Base-by-base conservation (phyloP, 2,797 vertebrate species). In the Poeciliopsis infans region DNA sequence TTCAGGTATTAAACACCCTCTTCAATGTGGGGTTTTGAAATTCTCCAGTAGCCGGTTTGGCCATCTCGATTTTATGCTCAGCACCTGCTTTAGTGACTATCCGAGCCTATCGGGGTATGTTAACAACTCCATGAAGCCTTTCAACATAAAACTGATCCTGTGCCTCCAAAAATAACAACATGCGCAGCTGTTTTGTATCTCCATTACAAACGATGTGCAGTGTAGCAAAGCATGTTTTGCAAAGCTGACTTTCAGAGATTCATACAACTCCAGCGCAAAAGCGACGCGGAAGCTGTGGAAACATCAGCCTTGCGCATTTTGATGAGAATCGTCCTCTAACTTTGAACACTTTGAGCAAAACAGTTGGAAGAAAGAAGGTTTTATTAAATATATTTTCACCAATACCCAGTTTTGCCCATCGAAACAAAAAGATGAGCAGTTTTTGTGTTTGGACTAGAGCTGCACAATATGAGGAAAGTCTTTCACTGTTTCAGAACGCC, bases 361-460 rank as follows among this genome's bases (percentile, higher is more conserved):
- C 13, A 39, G 33, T 23, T 59, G 10, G 31, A 51, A 66, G 71
- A 36, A 89, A 79, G 69, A 61, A 41, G 71, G 57, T 25, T 83
- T 77, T 39, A 71, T 61, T 41, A 51, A 83, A 77, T 0, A 6
- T 49, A 75, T 78, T 73, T 69, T 83, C 46, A 68, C 76, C 83
- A 78, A 83, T 39, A 81, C 81, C 84, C 77, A 64, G 1, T 74
- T 72, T 77, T 15, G 75, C 77, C 77, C 5, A 20, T 85, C 77
- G 83, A 79, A 75, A 46, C 66, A 82, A 83, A 75, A 59, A 13
- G n/a, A 59, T 2, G 28, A 7, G 15, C 55, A 57, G 11, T 64
- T 33, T 18, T 18, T 33, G 28, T 36, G 18, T 64, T 64, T 64
- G 15, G 18, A 20, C 3, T 61, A 18, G 13, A 7, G 57, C 28